Conservation (phyloP, 2,797 vertebrate genomes). For the Margarornis squamiger region DNA sequence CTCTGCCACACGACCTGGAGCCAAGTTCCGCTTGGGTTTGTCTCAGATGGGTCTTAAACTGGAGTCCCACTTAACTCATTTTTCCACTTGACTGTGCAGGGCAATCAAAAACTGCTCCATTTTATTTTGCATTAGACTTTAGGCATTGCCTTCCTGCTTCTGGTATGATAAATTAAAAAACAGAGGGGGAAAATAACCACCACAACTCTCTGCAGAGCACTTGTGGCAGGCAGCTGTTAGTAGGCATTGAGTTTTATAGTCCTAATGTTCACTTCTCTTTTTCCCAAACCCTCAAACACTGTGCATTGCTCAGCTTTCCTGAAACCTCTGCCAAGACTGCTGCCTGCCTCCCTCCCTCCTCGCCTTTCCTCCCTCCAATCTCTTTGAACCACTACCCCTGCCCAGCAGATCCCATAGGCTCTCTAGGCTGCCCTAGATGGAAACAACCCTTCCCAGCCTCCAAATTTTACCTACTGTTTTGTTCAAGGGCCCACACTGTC, state of each 20-base stretch:
- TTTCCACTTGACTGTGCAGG: neutral
- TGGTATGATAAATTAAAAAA: slow-evolving; percentile 1
- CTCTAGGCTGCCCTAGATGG: neutral
- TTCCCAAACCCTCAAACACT: neutral
- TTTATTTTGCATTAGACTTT: slow-evolving; percentile 22
- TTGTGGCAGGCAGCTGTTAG: neutral
- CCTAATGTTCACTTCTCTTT: neutral
- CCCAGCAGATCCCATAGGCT: neutral
- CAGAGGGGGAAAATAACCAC: slow-evolving; percentile 17
- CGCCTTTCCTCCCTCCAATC: neutral
- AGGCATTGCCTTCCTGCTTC: neutral
- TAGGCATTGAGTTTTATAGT: neutral
- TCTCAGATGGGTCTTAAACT: neutral
- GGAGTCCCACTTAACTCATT: neutral
- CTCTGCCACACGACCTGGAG: neutral
- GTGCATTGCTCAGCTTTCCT: neutral
- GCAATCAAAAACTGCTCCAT: neutral
- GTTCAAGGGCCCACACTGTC: neutral
- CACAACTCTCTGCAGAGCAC: slow-evolving; percentile 27
- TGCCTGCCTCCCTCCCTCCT: neutral
- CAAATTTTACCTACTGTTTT: neutral
- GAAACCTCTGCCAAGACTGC: neutral
- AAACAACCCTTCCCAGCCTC: neutral
- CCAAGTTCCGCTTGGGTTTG: neutral
- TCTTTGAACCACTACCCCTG: neutral